phyloP scores from a whole-genome alignment of 2,888 invertebrate species.

The Dynastes maya region DNA sequence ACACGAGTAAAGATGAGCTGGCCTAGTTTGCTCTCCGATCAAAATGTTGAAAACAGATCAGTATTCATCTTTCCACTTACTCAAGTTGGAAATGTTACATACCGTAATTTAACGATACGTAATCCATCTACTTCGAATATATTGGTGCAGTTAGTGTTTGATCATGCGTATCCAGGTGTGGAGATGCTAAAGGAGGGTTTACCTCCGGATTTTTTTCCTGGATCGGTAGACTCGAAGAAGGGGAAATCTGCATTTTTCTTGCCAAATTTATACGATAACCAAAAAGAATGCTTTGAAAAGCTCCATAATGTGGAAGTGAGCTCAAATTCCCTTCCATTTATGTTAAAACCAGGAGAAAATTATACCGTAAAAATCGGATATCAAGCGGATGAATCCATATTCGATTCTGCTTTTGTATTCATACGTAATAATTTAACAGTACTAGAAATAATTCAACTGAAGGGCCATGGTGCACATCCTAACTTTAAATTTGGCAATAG shows the following conservation, averaged over 20 bases:
- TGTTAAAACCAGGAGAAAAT: conserved; percentile 76
- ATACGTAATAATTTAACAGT: conserved; percentile 94
- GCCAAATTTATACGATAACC: conserved; percentile 22
- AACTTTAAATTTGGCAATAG: conserved; percentile 91
- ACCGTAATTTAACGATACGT: conserved; percentile 78
- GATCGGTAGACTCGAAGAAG: conserved; percentile 47
- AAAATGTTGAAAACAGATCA: conserved; percentile 68
- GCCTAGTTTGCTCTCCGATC: conserved; percentile 73
- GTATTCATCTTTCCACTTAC: conserved; percentile 80
- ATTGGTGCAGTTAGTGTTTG: conserved; percentile 82
- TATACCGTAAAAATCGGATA: conserved; percentile 72
- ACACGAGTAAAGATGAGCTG: conserved; percentile 80
- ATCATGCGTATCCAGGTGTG: conserved; percentile 79
- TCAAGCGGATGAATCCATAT: conserved; percentile 68
- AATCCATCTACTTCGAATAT: conserved; percentile 84
- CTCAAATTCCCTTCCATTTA: conserved; percentile 72
- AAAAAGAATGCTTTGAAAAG: conserved; percentile 55
- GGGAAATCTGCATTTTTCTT: conserved; percentile 50
- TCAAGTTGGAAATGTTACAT: conserved; percentile 80
- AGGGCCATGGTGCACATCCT: conserved; percentile 89
- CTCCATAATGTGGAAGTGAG: conserved; percentile 65
- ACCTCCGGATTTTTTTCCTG: conserved; percentile 67
- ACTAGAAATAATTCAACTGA: conserved; percentile 87
- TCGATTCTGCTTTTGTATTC: conserved; percentile 72
- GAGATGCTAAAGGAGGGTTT: conserved; percentile 72